Evolutionary conservation across 1,140 invertebrate genomes (phyloP).

Genomic region (Caenorhabditis briggsae): DNA sequence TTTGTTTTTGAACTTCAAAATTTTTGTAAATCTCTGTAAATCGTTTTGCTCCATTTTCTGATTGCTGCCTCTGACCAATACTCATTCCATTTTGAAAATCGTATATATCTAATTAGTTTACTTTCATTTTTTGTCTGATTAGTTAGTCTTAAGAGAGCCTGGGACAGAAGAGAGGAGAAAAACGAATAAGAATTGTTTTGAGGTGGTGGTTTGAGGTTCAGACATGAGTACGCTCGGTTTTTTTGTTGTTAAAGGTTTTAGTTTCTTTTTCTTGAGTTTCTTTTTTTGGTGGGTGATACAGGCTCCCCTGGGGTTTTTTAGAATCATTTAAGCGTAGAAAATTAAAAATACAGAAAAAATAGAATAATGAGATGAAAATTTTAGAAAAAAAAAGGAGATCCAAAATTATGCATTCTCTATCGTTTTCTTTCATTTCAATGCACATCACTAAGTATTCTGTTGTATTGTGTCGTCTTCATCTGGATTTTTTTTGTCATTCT

Average conservation of each 20-base stretch:
- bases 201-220: conserved; percentile 19
- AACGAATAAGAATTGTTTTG: conserved; percentile 12
- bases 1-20: too few relatives aligned
- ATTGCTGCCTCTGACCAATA: not conserved
- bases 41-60: too few relatives aligned
- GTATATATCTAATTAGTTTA: not conserved
- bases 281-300: too few relatives aligned
- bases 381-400: not conserved
- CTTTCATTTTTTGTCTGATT: conserved; percentile 28
- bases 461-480: not conserved
- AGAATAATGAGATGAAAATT: not conserved
- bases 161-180: not conserved
- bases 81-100: not conserved
- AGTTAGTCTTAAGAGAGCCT: not conserved
- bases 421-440: conserved; percentile 39
- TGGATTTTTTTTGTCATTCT: conserved; percentile 13
- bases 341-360: not conserved
- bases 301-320: too few relatives aligned
- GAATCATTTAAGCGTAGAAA: not conserved
- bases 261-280: not conserved
- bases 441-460: conserved; percentile 41
- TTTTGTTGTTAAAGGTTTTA: not conserved
- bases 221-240: not conserved
- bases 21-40: too few relatives aligned
- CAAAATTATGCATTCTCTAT: conserved; percentile 15